Evolutionary conservation across 2,888 invertebrate species (phyloP).

Genomic region (Lacanobia oleracea): DNA sequence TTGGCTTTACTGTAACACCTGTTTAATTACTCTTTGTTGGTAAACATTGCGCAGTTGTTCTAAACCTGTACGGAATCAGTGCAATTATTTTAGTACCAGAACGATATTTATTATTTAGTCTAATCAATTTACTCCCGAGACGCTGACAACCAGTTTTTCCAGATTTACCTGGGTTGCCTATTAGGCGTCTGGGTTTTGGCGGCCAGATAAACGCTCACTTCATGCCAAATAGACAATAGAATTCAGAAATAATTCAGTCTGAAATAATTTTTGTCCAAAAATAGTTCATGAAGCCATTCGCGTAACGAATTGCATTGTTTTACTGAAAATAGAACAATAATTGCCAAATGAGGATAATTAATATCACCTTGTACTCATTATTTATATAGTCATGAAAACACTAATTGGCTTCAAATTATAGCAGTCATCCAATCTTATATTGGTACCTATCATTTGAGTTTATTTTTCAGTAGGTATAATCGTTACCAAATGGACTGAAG

Average conservation of each 20-base stretch:
- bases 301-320: not conserved
- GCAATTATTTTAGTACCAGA: not conserved
- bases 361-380: constrained; percentile 25
- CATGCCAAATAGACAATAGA: too few relatives aligned
- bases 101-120: not conserved
- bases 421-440: not conserved
- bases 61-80: not conserved
- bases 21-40: constrained; percentile 8
- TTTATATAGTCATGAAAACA: constrained; percentile 19
- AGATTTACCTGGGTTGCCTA: too few relatives aligned
- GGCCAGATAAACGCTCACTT: too few relatives aligned
- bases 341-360: constrained; percentile 11
- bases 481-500: not conserved
- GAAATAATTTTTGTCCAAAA: not conserved
- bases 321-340: constrained; percentile 6
- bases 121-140: not conserved
- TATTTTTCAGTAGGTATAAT: constrained; percentile 10
- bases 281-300: not conserved
- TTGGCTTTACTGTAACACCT: not conserved
- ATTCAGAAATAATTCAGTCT: too few relatives aligned
- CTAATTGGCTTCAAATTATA: constrained; percentile 4
- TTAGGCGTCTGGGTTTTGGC: too few relatives aligned
- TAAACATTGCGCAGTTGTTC: not conserved
- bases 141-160: too few relatives aligned
- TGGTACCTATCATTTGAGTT: not conserved